These are phyloP conservation scores for Alfaro cultratus DNA, from an alignment of 2,797 vertebrate species.

Conservation along the genomic window DNA sequence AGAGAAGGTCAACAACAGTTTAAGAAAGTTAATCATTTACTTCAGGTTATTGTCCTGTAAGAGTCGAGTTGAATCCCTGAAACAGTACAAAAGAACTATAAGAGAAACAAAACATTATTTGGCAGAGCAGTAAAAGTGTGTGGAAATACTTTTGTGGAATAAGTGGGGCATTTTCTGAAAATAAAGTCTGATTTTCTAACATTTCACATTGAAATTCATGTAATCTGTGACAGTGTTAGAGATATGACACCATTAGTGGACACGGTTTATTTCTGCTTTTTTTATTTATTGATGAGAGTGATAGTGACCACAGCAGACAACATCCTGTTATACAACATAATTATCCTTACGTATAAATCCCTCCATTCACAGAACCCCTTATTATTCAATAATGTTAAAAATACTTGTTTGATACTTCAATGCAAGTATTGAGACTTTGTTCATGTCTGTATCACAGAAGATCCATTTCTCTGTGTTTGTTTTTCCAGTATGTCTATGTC, in stretches of 20 bases:
- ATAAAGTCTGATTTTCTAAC: neutral
- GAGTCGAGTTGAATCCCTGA: neutral
- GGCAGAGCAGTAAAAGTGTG: neutral
- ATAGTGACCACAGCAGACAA: neutral
- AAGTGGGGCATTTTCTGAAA: neutral
- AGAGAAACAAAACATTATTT: neutral
- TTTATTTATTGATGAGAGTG: neutral
- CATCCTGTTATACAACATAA: neutral
- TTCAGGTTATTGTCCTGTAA: constrained; percentile 22
- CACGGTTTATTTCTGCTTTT: constrained; percentile 32
- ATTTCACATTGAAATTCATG: neutral
- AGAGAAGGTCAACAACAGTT: constrained; percentile 34
- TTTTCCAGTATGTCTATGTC: neutral
- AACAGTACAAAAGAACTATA: neutral
- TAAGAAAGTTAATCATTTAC: constrained; percentile 21
- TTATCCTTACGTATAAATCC: neutral
- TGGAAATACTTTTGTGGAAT: neutral
- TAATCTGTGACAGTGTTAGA: neutral
- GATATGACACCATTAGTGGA: constrained; percentile 40
- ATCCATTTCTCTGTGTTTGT: neutral
- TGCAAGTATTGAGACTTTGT: neutral
- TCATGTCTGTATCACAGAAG: neutral
- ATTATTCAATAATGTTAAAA: neutral
- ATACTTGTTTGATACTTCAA: neutral
- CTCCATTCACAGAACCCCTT: neutral